phyloP scores from a whole-genome alignment of 2,888 invertebrate genomes.

The Germaria angustata region DNA sequence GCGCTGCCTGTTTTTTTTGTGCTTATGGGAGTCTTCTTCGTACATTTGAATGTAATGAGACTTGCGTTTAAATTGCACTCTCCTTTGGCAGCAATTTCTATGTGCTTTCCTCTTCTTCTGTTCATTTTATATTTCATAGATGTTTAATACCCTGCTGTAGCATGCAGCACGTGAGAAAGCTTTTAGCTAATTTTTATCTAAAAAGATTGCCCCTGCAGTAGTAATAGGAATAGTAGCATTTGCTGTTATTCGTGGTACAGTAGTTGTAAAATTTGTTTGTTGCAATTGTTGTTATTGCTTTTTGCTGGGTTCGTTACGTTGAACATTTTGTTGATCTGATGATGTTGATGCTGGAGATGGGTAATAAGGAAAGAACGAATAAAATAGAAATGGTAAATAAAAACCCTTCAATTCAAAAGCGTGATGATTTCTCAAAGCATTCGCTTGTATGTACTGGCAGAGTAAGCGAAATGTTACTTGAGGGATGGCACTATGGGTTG shows the following conservation, averaged over 20 bases:
- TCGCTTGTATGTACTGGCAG: not conserved
- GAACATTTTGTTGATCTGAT: constrained; percentile 27
- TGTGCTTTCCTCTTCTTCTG: constrained; percentile 11
- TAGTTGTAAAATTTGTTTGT: constrained; percentile 36
- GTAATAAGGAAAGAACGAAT: constrained; percentile 3
- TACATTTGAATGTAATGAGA: constrained; percentile 65
- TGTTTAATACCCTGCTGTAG: constrained; percentile 71
- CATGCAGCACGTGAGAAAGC: constrained; percentile 72
- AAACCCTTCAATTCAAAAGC: constrained; percentile 51
- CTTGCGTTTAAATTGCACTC: constrained; percentile 68
- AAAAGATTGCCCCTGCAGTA: constrained; percentile 53
- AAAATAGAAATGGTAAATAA: constrained; percentile 43
- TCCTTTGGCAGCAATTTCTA: constrained; percentile 71
- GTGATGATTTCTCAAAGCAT: constrained; percentile 61
- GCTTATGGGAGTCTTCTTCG: constrained; percentile 1
- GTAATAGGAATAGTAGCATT: too few species aligned
- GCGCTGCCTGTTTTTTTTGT: not conserved
- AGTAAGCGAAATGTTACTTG: not conserved
- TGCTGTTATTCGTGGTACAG: constrained; percentile 20
- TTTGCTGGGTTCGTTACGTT: constrained; percentile 42
- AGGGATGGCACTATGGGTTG: constrained; percentile 22
- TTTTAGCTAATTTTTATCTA: constrained; percentile 77
- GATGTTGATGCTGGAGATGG: constrained; percentile 3
- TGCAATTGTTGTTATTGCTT: not conserved
- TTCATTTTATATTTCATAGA: constrained; percentile 46